Base-by-base conservation (phyloP, 2,113 vertebrate species). In the Pipa parva region DNA sequence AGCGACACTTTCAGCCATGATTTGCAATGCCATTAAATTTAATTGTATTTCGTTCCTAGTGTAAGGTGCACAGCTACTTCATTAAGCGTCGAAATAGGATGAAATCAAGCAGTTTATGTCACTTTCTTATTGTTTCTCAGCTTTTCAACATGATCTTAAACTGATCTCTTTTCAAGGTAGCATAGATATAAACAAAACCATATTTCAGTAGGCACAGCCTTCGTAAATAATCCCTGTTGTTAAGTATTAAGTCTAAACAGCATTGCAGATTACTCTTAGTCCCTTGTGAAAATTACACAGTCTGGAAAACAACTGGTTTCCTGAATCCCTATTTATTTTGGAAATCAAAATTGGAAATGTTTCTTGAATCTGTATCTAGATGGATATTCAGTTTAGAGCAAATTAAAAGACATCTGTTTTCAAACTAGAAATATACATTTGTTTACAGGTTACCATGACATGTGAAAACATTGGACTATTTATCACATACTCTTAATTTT, bases 11-110 rank as follows among this genome's bases (percentile, higher is more conserved):
- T 8, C 10, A 71, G 36, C 20, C 60, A 26, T 50, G 21, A 56
- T 37, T 71, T 77, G 57, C 62, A 74, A 46, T 66, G 71, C 42
- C 60, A 54, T 75, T 63, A 76, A 55, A 64, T 50, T 2, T 75
- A 59, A 33, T 49, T 62, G 63, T 15, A 15, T 46, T 76, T 63
- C 28, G 37, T 48, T 46, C 55, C 49, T 70, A 45, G 25, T 59
- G 18, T 59, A 49, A 70, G 48, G 21, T 6, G n/a, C 56, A 25
- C 46, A 46, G 28, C 18, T 36, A 31, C 25, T 3, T 13, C 71
- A 71, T 65, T 73, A 73, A 65, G 21, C 42, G 20, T 31, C 33
- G 33, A 21, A 45, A 60, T 26, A 42, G 39, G 21, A n/a, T 20
- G 17, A 22, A 24, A 39, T 45, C 5, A 20, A 45, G 36, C 29